Evolutionary conservation across 2,888 invertebrate genomes (phyloP).

Genomic region (Dysmachus trigonus): DNA sequence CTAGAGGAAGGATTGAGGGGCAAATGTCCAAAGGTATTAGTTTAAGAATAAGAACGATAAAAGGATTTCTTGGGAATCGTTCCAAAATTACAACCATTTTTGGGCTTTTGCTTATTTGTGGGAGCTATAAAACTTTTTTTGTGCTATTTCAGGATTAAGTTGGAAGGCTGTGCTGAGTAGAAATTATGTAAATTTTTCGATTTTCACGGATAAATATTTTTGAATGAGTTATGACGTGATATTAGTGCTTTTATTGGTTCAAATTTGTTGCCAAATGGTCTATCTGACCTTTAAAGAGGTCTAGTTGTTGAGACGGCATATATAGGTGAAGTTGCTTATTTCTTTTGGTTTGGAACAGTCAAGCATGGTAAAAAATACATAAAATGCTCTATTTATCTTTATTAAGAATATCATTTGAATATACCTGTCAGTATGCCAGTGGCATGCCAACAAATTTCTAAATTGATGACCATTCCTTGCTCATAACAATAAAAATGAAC

Average conservation of each 20-base stretch:
- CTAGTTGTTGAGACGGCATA: neutral
- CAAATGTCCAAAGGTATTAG: neutral
- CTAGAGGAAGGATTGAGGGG: neutral
- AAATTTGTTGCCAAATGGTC: neutral
- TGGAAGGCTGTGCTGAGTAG: neutral
- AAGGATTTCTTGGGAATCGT: neutral
- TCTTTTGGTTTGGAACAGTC: neutral
- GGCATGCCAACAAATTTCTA: neutral
- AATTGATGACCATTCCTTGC: neutral
- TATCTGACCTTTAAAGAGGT: neutral
- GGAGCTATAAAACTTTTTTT: neutral
- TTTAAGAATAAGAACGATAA: neutral
- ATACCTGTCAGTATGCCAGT: no score
- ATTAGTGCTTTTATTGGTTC: neutral
- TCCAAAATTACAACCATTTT: neutral
- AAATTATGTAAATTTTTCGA: neutral
- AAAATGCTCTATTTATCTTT: neutral
- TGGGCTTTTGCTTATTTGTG: neutral
- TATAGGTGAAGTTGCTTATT: neutral
- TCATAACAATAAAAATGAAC: no score
- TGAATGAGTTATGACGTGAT: neutral
- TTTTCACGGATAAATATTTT: neutral
- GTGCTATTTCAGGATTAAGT: neutral
- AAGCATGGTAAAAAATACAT: neutral
- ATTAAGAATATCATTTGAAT: neutral